Evolutionary conservation across 1,140 invertebrate genomes (phyloP), one percentile per base, ranked within the genome.

Genomic region (Xylocopa sonorina): DNA sequence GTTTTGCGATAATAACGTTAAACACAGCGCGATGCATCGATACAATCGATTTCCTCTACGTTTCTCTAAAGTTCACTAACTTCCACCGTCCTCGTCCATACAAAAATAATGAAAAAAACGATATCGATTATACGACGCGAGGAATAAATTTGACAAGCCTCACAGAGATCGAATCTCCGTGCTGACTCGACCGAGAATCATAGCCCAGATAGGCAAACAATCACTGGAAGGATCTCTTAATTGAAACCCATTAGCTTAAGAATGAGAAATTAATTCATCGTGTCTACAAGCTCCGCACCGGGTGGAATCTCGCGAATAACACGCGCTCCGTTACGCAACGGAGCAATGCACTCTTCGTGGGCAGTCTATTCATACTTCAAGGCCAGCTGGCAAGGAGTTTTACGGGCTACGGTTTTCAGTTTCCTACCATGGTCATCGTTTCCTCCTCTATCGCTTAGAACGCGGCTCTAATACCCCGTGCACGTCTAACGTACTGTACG

Each of bases 281-380:
- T 16, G n/a, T 27, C n/a, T 9, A 38, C 14, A 57, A 46, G 32
- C 41, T 48, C 68, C 34, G 21, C 18, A 3, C 16, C 27, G 51
- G 46, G 62, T 81, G 69, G 74, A 81, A 85, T 82, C 81, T 85
- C 81, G 85, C 88, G 88, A 91, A 89, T 89, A 88, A 91, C 89
- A 85, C 81, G 74, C 74, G 63, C 75, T 29, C 48, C 72, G 79
- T 91, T 91, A 85, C 89, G 89, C 84, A 91, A 91, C 87, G 83
- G 89, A 87, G 89, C 88, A 89, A 85, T 92, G 91, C 91, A 90
- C 90, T 91, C 90, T 83, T 88, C 87, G 78, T 84, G 85, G 82
- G 82, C 88, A 85, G 76, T 88, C 89, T 91, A 91, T 92, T 90
- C 89, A 86, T 88, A 85, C 86, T 64, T 82, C 88, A 92, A 91